These are phyloP conservation scores for Formicarius rufipectus DNA, from an alignment of 2,113 vertebrate genomes.

Conservation along the genomic window DNA sequence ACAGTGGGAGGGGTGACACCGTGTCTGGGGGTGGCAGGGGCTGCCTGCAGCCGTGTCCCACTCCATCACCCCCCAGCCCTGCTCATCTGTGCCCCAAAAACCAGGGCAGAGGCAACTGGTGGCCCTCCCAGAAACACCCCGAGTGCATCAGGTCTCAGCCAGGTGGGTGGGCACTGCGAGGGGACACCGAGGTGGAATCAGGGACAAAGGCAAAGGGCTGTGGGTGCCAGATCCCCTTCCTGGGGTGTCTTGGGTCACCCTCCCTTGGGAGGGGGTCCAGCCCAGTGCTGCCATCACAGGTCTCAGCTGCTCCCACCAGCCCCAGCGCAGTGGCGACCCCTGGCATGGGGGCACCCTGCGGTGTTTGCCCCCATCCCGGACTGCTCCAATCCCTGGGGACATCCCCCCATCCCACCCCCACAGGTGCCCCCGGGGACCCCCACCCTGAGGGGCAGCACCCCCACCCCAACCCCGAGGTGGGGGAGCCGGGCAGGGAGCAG, in stretches of 20 bases:
- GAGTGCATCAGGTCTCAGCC: background rate
- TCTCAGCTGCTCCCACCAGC: fast-evolving
- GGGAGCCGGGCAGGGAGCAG: background rate
- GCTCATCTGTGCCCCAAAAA: fast-evolving
- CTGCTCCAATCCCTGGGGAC: background rate
- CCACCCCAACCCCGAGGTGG: background rate
- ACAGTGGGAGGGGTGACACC: fast-evolving
- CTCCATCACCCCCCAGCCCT: fast-evolving
- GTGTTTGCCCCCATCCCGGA: fast-evolving
- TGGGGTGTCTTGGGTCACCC: fast-evolving
- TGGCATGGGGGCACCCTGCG: background rate
- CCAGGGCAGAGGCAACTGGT: fast-evolving
- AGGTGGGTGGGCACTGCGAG: fast-evolving
- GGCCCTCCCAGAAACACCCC: background rate
- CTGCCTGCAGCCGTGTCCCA: fast-evolving
- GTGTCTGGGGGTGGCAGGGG: background rate
- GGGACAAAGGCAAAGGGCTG: background rate
- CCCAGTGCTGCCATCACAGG: fast-evolving
- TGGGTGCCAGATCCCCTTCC: fast-evolving
- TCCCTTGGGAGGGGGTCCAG: fast-evolving
- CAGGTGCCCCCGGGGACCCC: fast-evolving
- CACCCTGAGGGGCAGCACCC: background rate
- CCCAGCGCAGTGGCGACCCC: fast-evolving
- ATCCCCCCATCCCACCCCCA: background rate
- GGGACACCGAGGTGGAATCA: background rate